Base-by-base conservation (phyloP, 1,140 invertebrate species). In the Drosophila melanogaster region DNA sequence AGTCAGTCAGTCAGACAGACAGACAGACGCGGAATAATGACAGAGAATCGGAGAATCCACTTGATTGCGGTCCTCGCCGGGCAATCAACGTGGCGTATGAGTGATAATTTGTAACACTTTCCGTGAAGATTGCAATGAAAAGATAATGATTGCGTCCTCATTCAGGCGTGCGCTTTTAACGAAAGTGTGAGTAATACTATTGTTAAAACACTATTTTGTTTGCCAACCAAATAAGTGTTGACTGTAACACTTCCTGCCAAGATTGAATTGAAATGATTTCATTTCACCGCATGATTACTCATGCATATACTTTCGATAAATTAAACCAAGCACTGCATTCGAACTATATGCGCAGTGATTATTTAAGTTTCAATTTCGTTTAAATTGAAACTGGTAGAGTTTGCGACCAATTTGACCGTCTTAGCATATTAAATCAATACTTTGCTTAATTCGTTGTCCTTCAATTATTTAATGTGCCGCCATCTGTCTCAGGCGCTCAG, bases 31-130 rank as follows among this genome's bases (percentile, higher is more conserved):
- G 10, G 7, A 19, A 47, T 56, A 59, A 74, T 53, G 54, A 55
- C 58, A 22, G 67, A 38, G 43, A 61, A 49, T 62, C 62, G 12
- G 35, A 12, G 35, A 43, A 40, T 26, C n/a, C 22, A 47, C 50
- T 35, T 56, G 35, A 70, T 49, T 70, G 62, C 50, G 35, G 64
- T 67, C 50, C 26, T 33, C 7, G 50, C 64, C 3, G 38, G 3
- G 33, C 50, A 70, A 56, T 70, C 47, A 66, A 10, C 66, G 49
- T 17, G 66, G 35, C 62, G 62, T 69, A 67, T 70, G 62, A 37
- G 62, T 55, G 50, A 70, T 70, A 47, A 70, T 69, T 70, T 69
- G 17, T 8, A 49, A n/a, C 22, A n/a, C 33, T 47, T 40, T 43
- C 49, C 49, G 24, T 4, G 10, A 24, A 37, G 59, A 65, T 46